Conservation (phyloP, 1,140 invertebrate genomes). For the Archivesica marissinica region DNA sequence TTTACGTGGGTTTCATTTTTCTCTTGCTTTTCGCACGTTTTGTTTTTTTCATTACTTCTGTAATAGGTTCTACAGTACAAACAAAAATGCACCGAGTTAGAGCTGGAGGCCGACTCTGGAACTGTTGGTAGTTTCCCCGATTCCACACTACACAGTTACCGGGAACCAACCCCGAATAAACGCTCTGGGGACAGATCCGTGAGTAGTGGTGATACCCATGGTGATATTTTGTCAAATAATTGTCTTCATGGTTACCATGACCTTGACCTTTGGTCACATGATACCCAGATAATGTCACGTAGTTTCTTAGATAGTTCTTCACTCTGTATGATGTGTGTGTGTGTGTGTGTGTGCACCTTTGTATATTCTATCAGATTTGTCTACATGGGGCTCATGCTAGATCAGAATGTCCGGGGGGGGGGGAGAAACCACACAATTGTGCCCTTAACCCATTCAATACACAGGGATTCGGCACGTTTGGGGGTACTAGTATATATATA, state of each 20-base stretch:
- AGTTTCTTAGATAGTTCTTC: background rate
- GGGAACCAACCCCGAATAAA: background rate
- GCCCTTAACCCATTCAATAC: no score
- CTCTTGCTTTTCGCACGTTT: constrained; percentile 13
- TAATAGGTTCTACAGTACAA: constrained; percentile 93
- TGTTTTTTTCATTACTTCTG: background rate
- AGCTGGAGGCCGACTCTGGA: constrained; percentile 42
- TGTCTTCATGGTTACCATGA: background rate
- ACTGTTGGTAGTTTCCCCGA: background rate
- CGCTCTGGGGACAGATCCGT: constrained; percentile 14
- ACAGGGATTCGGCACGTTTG: no score
- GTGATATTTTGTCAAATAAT: constrained; percentile 4
- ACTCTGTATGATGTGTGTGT: background rate
- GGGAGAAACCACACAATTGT: no score
- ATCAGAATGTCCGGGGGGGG: no score
- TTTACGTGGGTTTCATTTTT: background rate
- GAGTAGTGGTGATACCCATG: constrained; percentile 55
- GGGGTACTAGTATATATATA: no score
- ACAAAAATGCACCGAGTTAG: constrained; percentile 87
- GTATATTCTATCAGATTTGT: no score
- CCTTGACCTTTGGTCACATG: background rate
- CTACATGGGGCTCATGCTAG: no score
- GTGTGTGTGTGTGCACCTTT: no score
- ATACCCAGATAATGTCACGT: constrained; percentile 9
- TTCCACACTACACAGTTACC: background rate